Conservation (phyloP, 37 sponge, comb jelly and placozoan species). For the Ianthella basta region DNA sequence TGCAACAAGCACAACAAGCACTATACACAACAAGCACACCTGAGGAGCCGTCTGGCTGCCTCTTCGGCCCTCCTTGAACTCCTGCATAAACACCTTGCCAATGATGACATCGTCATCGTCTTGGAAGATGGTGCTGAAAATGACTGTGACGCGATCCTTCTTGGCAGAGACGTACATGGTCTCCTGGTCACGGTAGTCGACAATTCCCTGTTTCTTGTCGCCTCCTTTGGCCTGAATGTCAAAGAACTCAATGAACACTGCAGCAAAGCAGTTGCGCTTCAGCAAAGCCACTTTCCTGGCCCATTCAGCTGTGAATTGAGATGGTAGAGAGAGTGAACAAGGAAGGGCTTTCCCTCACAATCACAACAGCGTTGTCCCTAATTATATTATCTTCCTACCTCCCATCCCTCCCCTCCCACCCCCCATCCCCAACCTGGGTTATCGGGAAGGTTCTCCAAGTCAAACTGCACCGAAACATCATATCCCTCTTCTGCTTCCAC, state of each 20-base stretch:
- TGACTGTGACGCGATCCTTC: conserved; percentile 96
- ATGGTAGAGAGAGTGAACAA: not conserved
- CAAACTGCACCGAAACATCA: conserved; percentile 87
- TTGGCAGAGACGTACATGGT: conserved; percentile 96
- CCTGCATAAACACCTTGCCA: conserved; percentile 98
- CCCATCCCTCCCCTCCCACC: too few relatives aligned
- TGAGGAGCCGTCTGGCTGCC: conserved; percentile 93
- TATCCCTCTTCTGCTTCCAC: conserved; percentile 68
- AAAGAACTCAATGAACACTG: conserved; percentile 96
- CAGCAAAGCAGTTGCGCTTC: conserved; percentile 97
- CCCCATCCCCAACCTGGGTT: conserved; percentile 64
- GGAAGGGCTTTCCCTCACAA: too few relatives aligned
- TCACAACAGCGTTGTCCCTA: too few relatives aligned
- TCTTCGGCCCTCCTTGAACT: conserved; percentile 93
- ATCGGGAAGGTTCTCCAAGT: conserved; percentile 80
- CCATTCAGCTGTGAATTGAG: conserved; percentile 54
- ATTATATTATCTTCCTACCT: too few relatives aligned
- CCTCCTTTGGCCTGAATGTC: conserved; percentile 76
- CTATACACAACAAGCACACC: not conserved
- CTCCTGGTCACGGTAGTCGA: conserved; percentile 96
- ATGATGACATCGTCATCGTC: conserved; percentile 97
- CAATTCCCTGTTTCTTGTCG: conserved; percentile 70
- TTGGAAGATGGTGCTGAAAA: conserved; percentile 95
- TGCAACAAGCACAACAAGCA: too few relatives aligned
- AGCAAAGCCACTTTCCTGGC: conserved; percentile 82